Evolutionary conservation across 2,888 invertebrate species (phyloP).

Genomic region (Pycnomerus fuliginosus): DNA sequence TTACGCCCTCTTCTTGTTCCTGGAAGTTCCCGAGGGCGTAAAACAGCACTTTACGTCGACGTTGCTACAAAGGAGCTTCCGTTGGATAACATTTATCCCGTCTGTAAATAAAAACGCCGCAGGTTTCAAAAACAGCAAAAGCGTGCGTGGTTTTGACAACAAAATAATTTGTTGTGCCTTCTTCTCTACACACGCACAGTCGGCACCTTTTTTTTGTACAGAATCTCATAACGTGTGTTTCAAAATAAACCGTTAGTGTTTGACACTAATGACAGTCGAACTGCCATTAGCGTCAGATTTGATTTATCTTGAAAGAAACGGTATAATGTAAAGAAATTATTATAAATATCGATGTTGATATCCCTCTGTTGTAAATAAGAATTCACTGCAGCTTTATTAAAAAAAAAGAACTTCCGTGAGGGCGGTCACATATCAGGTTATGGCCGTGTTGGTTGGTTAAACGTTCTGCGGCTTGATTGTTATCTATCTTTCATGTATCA

Average conservation of each 20-base stretch:
- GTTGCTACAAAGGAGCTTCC: no score
- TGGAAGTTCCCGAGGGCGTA: no score
- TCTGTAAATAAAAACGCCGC: no score
- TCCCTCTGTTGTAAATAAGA: slow-evolving; percentile 31
- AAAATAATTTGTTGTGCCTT: slow-evolving; percentile 48
- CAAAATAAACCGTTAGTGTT: no score
- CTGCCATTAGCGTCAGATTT: no score
- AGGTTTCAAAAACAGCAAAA: slow-evolving; percentile 44
- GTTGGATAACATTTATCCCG: no score
- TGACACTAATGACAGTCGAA: no score
- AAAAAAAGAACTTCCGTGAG: slow-evolving; percentile 20
- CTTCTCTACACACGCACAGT: slow-evolving; percentile 48
- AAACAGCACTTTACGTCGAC: no score
- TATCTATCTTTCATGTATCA: slow-evolving; percentile 49
- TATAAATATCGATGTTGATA: slow-evolving; percentile 38
- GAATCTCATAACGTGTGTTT: no score
- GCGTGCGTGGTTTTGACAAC: slow-evolving; percentile 25
- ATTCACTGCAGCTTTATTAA: slow-evolving; percentile 24
- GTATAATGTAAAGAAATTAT: slow-evolving; percentile 41
- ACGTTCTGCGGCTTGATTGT: slow-evolving; percentile 43
- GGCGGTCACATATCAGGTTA: slow-evolving; percentile 45
- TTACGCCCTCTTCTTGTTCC: no score
- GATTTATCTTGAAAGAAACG: no score
- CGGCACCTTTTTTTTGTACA: slow-evolving; percentile 26
- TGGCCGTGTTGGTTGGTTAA: slow-evolving; percentile 32